These are phyloP conservation scores for Plodia interpunctella DNA, from an alignment of 1,140 invertebrate genomes.

Conservation along the genomic window DNA sequence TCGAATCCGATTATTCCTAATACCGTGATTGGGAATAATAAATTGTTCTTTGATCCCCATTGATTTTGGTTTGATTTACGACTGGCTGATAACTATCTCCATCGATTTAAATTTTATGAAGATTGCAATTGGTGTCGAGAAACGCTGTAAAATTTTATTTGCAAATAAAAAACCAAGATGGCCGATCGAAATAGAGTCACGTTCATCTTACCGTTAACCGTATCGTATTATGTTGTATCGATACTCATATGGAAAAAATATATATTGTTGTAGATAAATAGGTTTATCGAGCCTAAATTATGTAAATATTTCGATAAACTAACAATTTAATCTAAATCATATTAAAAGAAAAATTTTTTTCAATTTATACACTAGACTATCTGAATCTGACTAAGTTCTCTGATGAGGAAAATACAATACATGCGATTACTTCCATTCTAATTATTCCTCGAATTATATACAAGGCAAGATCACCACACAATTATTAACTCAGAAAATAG, in stretches of 20 bases:
- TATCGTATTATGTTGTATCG: neutral
- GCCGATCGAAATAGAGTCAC: slow-evolving; percentile 1
- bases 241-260: neutral
- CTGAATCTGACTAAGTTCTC: no score
- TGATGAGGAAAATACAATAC: no score
- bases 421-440: no score
- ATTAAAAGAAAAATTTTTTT: no score
- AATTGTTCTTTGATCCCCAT: neutral
- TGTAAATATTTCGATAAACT: neutral
- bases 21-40: neutral
- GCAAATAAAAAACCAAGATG: slow-evolving; percentile 5
- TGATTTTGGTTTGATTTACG: neutral
- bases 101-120: slow-evolving; percentile 10
- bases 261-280: neutral
- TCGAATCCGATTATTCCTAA: neutral
- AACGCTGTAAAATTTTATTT: neutral
- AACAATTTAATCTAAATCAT: neutral
- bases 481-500: no score
- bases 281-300: neutral
- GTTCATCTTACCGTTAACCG: neutral
- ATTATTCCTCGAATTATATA: no score
- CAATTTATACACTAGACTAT: no score
- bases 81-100: neutral
- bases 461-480: no score
- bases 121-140: neutral